These are phyloP conservation scores for Molanna angustata DNA, from an alignment of 2,888 invertebrate species.

Conservation along the genomic window DNA sequence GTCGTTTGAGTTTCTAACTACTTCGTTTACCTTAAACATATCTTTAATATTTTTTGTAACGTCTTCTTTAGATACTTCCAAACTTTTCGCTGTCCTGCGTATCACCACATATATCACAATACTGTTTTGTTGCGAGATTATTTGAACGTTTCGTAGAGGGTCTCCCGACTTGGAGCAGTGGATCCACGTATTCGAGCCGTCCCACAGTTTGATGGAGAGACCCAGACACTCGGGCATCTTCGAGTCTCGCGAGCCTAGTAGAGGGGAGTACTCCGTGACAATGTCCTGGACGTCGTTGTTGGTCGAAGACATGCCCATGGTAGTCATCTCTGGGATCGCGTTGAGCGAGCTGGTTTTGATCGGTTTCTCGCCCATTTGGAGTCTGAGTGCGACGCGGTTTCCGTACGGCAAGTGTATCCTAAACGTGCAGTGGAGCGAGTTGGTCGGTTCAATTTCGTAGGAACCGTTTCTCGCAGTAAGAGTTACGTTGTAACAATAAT, in stretches of 20 bases:
- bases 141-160: constrained; percentile 56
- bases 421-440: constrained; percentile 64
- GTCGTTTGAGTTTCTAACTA: constrained; percentile 5
- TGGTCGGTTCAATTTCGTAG: constrained; percentile 60
- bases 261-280: constrained; percentile 36
- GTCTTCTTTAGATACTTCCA: constrained; percentile 13
- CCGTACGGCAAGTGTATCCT: constrained; percentile 69
- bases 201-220: constrained; percentile 56
- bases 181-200: constrained; percentile 57
- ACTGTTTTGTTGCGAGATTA: constrained; percentile 58
- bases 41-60: constrained; percentile 12
- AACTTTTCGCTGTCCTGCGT: constrained; percentile 29
- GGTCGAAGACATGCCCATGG: constrained; percentile 4
- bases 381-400: constrained; percentile 61
- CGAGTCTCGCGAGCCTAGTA: constrained; percentile 30
- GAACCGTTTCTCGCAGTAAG: constrained; percentile 63
- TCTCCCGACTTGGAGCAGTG: constrained; percentile 61
- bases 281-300: constrained; percentile 18
- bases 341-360: constrained; percentile 12
- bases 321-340: constrained; percentile 9
- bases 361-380: constrained; percentile 51
- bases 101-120: constrained; percentile 47
- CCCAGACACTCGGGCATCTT: constrained; percentile 49
- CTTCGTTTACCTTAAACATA: constrained; percentile 11
- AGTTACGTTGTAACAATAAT: constrained; percentile 70